phyloP scores from a whole-genome alignment of 2,113 vertebrate genomes.

The Pomatostomus ruficeps region DNA sequence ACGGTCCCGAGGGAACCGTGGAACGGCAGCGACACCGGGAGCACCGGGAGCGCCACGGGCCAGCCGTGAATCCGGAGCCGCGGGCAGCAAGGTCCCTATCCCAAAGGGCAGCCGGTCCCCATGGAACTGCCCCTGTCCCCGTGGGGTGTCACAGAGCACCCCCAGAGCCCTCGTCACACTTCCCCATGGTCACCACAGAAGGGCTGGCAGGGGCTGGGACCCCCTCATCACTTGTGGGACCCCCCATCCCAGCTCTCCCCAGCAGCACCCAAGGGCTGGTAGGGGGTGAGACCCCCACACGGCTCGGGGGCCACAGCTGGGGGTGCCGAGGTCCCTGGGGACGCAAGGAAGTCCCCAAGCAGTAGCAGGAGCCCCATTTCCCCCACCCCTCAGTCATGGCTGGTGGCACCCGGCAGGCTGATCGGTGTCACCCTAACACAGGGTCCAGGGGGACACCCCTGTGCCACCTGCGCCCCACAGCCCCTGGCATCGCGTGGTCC shows the following conservation, averaged over 20 bases:
- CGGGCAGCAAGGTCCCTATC: fast-evolving
- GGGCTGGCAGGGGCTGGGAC: not conserved
- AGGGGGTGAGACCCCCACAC: not conserved
- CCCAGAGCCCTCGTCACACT: too few relatives aligned
- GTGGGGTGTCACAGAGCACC: not conserved
- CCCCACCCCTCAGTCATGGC: not conserved
- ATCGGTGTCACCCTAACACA: too few relatives aligned
- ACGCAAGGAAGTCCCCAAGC: not conserved
- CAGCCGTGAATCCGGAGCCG: fast-evolving
- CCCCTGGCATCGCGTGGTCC: fast-evolving
- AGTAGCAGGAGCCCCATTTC: not conserved
- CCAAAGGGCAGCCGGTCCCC: not conserved
- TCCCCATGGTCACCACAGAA: not conserved
- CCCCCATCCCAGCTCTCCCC: too few relatives aligned
- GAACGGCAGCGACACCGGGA: fast-evolving
- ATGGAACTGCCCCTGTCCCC: too few relatives aligned
- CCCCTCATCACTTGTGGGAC: not conserved
- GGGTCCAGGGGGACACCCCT: fast-evolving
- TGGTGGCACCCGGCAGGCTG: not conserved
- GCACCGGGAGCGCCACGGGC: not conserved
- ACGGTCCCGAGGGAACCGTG: fast-evolving
- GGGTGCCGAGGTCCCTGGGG: not conserved
- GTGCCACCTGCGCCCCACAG: not conserved
- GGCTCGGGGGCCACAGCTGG: not conserved
- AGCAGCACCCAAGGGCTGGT: too few relatives aligned